Evolutionary conservation across 2,888 invertebrate genomes (phyloP), one percentile per base, ranked within the genome.

Genomic region (Leuctra nigra): DNA sequence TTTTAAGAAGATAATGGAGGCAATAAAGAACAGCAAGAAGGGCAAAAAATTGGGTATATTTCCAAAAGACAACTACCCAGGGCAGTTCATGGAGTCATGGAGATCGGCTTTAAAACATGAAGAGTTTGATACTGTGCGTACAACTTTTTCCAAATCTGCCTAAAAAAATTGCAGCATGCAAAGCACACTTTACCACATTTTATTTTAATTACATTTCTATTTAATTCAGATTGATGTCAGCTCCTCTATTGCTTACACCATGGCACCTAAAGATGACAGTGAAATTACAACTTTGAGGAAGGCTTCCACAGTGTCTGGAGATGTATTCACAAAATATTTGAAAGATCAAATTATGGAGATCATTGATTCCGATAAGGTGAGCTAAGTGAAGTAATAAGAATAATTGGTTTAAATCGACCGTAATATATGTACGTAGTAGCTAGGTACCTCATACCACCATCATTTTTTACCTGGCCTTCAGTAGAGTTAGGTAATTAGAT

Each of bases 271-370:
- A 74, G 98, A 99, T 72, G 97, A 97, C 63, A 73, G 84, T 0
- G 99, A 99, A 74, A 75, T 98, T 55, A 81, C 85, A 52, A 86
- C 88, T 7, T 84, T 97, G 54, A 93, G 91, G 68, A 94, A 94
- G 74, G 96, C 99, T 0, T 91, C 91, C 65, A 76, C 89, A 69
- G 92, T 94, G 11, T 91, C 96, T 9, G 89, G 91, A 55, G 96
- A 97, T 74, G 86, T 99, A 13, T 99, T 96, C 72, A 91, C 87
- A 50, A 98, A 98, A 72, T 96, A 93, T 73, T 80, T 99, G 39
- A 92, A 94, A 72, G 94, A 96, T 73, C 94, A 98, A 74, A 91
- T 99, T 63, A 95, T 98, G 89, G 96, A 96, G 72, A 93, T 98
- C 64, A 94, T 99, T 68, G 98, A 99, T 79, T 87, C 92, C 3